Percentiles rank a stretch among this genome's conserved stretches.
phyloP scores from a whole-genome alignment of 1,140 invertebrate species.

The Dryas iulia region DNA sequence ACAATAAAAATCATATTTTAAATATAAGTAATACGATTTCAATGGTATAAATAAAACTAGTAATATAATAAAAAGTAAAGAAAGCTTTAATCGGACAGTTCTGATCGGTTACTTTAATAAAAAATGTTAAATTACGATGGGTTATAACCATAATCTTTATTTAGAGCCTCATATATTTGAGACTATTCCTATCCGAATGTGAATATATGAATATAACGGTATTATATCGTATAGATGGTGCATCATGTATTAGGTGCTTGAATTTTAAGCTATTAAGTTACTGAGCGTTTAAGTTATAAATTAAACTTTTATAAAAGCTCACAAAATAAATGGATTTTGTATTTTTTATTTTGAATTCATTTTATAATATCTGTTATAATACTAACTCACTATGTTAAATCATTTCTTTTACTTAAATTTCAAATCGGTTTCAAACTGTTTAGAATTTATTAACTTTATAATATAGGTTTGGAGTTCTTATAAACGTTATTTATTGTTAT shows the following conservation, averaged over 20 bases:
- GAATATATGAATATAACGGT: conserved; percentile 30
- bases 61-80: conserved; percentile 4
- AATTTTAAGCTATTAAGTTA: not conserved
- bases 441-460: too few species aligned
- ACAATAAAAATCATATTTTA: not conserved
- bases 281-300: not conserved
- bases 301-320: not conserved
- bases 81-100: not conserved
- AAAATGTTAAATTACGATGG: conserved; percentile 27
- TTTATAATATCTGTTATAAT: too few species aligned
- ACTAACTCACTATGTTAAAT: too few species aligned
- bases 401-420: too few species aligned
- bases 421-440: too few species aligned
- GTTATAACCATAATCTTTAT: conserved; percentile 27
- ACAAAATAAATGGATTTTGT: not conserved
- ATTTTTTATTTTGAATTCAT: too few species aligned
- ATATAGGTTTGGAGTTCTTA: not conserved
- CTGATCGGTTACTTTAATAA: conserved; percentile 5
- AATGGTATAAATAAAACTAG: not conserved
- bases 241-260: not conserved
- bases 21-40: not conserved
- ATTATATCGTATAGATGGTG: not conserved
- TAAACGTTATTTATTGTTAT: not conserved
- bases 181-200: conserved; percentile 20
- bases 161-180: conserved; percentile 27